Conservation (phyloP, 2,797 vertebrate genomes). For the Atherinosoma microstoma region DNA sequence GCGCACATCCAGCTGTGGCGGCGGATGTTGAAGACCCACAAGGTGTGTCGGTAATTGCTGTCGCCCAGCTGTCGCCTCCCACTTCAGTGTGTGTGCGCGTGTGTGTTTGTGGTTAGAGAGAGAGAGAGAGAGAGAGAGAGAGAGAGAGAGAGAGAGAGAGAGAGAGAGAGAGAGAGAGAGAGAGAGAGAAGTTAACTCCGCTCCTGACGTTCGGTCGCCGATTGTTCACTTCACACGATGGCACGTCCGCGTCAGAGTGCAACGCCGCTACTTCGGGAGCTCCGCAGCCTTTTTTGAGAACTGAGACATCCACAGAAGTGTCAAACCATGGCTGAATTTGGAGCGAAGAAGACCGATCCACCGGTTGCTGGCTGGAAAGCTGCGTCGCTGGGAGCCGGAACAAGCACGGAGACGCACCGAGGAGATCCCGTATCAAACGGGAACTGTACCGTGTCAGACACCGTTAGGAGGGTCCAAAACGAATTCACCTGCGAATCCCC, state of each 20-base stretch:
- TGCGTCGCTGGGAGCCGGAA: constrained; percentile 75
- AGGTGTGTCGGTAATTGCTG: constrained; percentile 62
- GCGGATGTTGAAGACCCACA: constrained; percentile 21
- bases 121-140: constrained; percentile 50
- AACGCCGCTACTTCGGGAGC: constrained; percentile 16
- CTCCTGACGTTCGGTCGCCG: constrained; percentile 29
- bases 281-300: constrained; percentile 20
- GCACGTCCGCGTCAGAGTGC: constrained; percentile 49
- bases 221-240: constrained; percentile 56
- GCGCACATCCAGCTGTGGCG: constrained; percentile 43
- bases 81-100: not conserved
- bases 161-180: constrained; percentile 43
- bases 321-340: constrained; percentile 87
- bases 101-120: constrained; percentile 33
- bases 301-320: constrained; percentile 21
- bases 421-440: constrained; percentile 89
- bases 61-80: constrained; percentile 21
- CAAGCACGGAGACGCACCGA: constrained; percentile 78
- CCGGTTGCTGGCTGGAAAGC: constrained; percentile 83
- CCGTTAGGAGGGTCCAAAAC: constrained; percentile 48
- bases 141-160: constrained; percentile 50
- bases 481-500: constrained; percentile 69
- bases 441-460: constrained; percentile 82
- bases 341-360: constrained; percentile 80
- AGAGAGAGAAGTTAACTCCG: constrained; percentile 64